Percentiles rank a stretch among this genome's conserved stretches.
Evolutionary conservation across 2,113 vertebrate genomes (phyloP).

Genomic region (Rousettus leschenaultii): DNA sequence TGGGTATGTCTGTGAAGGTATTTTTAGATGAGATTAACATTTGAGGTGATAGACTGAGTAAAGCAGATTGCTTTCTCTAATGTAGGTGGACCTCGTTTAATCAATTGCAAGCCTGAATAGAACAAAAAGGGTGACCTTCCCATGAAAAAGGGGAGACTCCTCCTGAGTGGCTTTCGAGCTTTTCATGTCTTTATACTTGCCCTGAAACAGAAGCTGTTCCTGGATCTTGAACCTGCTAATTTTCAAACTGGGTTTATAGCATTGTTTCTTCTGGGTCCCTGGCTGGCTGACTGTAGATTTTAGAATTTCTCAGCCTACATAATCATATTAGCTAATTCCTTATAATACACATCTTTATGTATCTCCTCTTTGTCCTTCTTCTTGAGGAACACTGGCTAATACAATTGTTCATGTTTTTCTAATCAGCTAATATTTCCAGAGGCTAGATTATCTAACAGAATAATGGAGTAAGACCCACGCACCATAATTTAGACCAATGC

Average conservation of each 20-base stretch:
- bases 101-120: background rate
- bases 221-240: background rate
- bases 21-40: background rate
- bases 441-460: background rate
- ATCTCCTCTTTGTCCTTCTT: background rate
- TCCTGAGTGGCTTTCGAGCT: background rate
- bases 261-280: background rate
- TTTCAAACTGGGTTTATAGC: background rate
- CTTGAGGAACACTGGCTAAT: background rate
- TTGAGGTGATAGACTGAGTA: background rate
- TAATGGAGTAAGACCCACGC: background rate
- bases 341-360: background rate
- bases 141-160: background rate
- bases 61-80: background rate
- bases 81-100: background rate
- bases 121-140: background rate
- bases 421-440: background rate
- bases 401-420: background rate
- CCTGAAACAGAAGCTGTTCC: background rate
- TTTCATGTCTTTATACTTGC: background rate
- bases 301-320: background rate
- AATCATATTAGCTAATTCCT: background rate
- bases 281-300: background rate
- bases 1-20: background rate
- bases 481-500: background rate